Conservation (phyloP, 2,113 vertebrate genomes). For the Mellivora capensis region DNA sequence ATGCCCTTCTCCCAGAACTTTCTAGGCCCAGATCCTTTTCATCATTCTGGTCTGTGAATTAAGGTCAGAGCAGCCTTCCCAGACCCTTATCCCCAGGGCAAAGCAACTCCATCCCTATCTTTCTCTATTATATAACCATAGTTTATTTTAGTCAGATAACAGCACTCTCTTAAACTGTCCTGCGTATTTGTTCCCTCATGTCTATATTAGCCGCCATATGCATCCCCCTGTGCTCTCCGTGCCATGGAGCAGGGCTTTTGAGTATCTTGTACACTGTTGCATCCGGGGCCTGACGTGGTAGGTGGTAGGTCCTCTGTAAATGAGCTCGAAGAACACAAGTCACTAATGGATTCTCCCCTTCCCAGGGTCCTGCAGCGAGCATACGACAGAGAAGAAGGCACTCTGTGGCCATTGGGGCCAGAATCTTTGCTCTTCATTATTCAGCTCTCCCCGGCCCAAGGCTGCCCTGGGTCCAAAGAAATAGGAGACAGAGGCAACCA, state of each 20-base stretch:
- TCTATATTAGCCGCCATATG: fast-evolving
- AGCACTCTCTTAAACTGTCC: background rate
- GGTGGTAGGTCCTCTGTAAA: background rate
- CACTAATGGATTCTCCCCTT: fast-evolving
- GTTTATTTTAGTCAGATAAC: background rate
- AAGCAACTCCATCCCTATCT: background rate
- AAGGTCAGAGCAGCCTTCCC: background rate
- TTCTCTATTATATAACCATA: background rate
- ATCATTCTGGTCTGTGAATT: background rate
- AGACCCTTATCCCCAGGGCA: background rate
- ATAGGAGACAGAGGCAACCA: too few species aligned
- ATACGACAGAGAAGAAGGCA: background rate
- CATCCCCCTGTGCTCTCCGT: too few species aligned
- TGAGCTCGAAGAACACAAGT: background rate
- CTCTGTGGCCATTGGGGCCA: fast-evolving
- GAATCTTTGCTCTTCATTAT: background rate
- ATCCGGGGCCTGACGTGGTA: fast-evolving
- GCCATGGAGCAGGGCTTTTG: background rate
- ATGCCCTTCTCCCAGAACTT: background rate
- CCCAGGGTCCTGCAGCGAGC: fast-evolving
- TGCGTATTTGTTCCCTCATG: background rate
- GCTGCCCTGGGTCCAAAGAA: background rate
- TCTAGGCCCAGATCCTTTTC: background rate
- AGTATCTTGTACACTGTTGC: background rate
- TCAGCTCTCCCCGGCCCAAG: background rate